Evolutionary conservation across 2,797 vertebrate species (phyloP), one percentile per base, ranked within the genome.

Genomic region (Cephalopachus bancanus): DNA sequence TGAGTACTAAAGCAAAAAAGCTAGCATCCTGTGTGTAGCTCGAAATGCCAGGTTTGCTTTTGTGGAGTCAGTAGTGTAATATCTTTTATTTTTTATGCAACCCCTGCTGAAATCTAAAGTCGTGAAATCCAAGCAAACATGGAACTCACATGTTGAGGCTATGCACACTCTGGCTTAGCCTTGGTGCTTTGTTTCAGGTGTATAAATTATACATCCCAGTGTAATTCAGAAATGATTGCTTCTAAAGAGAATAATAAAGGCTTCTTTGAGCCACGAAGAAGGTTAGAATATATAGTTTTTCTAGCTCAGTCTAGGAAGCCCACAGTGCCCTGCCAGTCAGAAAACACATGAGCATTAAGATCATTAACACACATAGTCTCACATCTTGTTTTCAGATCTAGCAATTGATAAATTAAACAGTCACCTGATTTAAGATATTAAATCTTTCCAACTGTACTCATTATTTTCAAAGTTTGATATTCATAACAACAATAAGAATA

Each of bases 41-140:
- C 97, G 92, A 97, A 97, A 95, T 37, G 5, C 93, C 83, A 93
- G 64, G 49, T 98, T 98, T 98, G 83, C 98, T 98, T 98, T 92
- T 96, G 59, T 89, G 49, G 53, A 90, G 9, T 91, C 69, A 91
- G 20, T 76, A 74, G 83, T 96, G 10, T 96, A 2, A 1, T 96
- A 60, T 84, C 92, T 91, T 93, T 90, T 95, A 81, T 51, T 95
- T 97, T 86, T 93, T 96, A 83, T 94, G 76, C 85, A 94, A 93
- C n/a, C 60, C 85, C 33, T 92, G 86, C 89, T 96, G 84, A 95
- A 97, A 95, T 87, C 67, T 93, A 57, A 97, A 97, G 75, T 97
- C 30, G 24, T 19, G 53, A 95, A 96, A 90, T 95, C 7, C 60
- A 93, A 75, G 94, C 89, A 94, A 96, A 90, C 92, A 26, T 55